phyloP scores from a whole-genome alignment of 2,113 vertebrate species.

The Gavia stellata region DNA sequence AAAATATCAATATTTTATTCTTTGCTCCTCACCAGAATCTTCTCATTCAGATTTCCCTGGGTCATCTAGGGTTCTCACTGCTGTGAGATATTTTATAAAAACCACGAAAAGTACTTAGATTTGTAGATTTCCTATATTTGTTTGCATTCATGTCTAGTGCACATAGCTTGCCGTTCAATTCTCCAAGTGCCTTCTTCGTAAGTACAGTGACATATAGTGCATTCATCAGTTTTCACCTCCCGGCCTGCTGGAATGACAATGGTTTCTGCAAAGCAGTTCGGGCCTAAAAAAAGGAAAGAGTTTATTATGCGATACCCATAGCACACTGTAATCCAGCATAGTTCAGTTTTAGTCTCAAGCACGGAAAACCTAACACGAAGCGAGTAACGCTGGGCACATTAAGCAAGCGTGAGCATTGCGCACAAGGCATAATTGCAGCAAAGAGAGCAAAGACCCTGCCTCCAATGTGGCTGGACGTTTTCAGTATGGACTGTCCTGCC shows the following conservation, averaged over 20 bases:
- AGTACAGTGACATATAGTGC: constrained; percentile 97
- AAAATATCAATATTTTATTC: constrained; percentile 34
- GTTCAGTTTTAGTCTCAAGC: not conserved
- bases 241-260: constrained; percentile 93
- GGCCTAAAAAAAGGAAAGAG: constrained; percentile 76
- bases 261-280: constrained; percentile 96
- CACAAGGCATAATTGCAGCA: not conserved
- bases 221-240: constrained; percentile 94
- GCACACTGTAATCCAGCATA: not conserved
- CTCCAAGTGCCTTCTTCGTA: constrained; percentile 97
- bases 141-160: constrained; percentile 94
- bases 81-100: constrained; percentile 60
- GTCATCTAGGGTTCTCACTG: not conserved
- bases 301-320: not conserved
- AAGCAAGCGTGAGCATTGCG: rapidly evolving
- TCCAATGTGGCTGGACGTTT: rapidly evolving
- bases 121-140: constrained; percentile 75
- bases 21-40: constrained; percentile 17
- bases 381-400: rapidly evolving
- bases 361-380: not conserved
- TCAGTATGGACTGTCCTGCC: rapidly evolving
- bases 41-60: not conserved
- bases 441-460: rapidly evolving
- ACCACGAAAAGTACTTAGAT: not conserved
- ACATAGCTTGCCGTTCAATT: constrained; percentile 94